Conservation (phyloP, 2,888 invertebrate species). For the Pristionchus japonicus region DNA sequence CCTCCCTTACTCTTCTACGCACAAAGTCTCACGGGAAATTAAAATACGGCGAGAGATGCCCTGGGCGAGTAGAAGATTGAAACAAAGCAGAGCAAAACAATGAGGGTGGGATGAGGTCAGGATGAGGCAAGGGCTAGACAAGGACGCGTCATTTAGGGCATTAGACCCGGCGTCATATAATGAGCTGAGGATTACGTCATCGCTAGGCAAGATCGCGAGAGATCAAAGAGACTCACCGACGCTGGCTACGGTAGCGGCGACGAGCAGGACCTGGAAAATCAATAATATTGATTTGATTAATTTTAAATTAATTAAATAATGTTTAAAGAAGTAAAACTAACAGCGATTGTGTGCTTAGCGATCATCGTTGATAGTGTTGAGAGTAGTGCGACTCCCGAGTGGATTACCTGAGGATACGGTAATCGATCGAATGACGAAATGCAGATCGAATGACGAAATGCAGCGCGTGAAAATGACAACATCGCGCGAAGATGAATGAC, state of each 20-base stretch:
- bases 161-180: background rate
- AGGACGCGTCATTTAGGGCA: background rate
- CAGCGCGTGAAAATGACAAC: background rate
- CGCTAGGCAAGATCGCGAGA: background rate
- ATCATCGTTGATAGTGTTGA: background rate
- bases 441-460: background rate
- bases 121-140: background rate
- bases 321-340: background rate
- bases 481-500: background rate
- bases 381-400: conserved; percentile 23
- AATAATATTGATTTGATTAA: background rate
- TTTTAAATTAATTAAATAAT: background rate
- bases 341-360: conserved; percentile 11
- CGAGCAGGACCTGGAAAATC: conserved; percentile 2
- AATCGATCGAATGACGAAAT: background rate
- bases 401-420: conserved; percentile 37
- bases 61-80: background rate
- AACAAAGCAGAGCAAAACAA: conserved; percentile 19
- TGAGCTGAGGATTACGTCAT: conserved; percentile 8
- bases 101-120: background rate
- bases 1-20: background rate
- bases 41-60: background rate
- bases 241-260: conserved; percentile 4
- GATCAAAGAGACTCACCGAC: background rate
- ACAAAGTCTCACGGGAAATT: conserved; percentile 40